Percentiles rank a stretch among this genome's conserved stretches.
Evolutionary conservation across 2,888 invertebrate species (phyloP).

Genomic region (Xylophagus ater): DNA sequence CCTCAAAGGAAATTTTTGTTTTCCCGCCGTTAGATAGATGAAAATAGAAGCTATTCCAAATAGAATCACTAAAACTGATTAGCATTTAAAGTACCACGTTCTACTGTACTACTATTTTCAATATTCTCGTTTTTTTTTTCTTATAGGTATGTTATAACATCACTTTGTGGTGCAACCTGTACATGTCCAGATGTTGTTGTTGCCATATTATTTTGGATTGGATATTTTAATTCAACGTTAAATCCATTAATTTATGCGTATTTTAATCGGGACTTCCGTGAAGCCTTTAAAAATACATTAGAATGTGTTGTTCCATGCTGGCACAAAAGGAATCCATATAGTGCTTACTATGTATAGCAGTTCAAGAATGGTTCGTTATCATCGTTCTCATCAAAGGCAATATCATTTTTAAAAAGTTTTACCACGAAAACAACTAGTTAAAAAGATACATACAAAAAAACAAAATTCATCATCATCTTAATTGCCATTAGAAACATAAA

Average conservation of each 20-base stretch:
- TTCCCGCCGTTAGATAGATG: no score
- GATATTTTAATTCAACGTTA: constrained; percentile 91
- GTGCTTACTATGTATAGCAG: constrained; percentile 39
- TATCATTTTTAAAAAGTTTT: no score
- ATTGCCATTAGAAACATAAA: not conserved
- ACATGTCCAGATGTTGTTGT: constrained; percentile 77
- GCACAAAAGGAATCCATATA: constrained; percentile 38
- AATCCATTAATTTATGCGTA: constrained; percentile 94
- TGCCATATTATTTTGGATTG: constrained; percentile 91
- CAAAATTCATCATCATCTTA: constrained; percentile 1
- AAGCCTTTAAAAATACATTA: constrained; percentile 87
- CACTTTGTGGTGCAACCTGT: constrained; percentile 75
- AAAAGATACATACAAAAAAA: not conserved
- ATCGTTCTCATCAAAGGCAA: not conserved
- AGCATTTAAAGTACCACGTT: no score
- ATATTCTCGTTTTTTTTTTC: constrained; percentile 1
- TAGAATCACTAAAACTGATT: no score
- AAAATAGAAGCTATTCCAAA: no score
- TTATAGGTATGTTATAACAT: constrained; percentile 71
- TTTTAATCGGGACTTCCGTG: constrained; percentile 92
- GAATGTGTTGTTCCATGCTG: constrained; percentile 76
- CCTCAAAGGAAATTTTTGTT: not conserved
- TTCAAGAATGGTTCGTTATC: constrained; percentile 10
- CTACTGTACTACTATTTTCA: no score
- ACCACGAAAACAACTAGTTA: not conserved